A percentile compares a stretch with the other conserved stretches of the same genome.
Conservation (phyloP, 2,113 vertebrate species). For the Bothrops jararaca region DNA sequence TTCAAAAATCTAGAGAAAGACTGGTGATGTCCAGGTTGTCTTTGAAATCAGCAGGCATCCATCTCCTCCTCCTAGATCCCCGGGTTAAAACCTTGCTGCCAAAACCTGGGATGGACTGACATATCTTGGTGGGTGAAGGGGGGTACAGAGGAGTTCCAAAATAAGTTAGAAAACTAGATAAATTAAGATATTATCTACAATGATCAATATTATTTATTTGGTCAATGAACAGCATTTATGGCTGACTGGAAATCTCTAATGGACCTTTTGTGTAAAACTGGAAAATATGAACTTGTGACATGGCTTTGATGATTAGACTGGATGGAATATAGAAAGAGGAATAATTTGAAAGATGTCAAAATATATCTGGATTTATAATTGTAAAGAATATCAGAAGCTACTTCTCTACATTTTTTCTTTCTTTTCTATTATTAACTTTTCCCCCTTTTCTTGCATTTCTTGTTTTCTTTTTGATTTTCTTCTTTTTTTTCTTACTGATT, state of each 20-base stretch:
- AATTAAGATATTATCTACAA: background rate
- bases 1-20: background rate
- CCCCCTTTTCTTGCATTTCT: background rate
- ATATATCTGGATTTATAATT: background rate
- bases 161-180: background rate
- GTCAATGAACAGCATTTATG: background rate
- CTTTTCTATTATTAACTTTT: background rate
- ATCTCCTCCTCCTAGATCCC: background rate
- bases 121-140: background rate
- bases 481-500: background rate
- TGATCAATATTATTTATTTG: background rate
- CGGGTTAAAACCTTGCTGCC: background rate
- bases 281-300: background rate
- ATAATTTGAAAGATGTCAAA: background rate
- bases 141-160: background rate
- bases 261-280: background rate
- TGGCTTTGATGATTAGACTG: background rate
- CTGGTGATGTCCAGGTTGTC: background rate
- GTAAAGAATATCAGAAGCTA: background rate
- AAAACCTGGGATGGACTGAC: background rate
- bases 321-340: background rate
- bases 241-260: background rate
- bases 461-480: background rate
- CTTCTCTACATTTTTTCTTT: background rate
- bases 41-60: background rate